Evolutionary conservation across 2,113 vertebrate species (phyloP), one percentile per base, ranked within the genome.

Genomic region (Natator depressus): DNA sequence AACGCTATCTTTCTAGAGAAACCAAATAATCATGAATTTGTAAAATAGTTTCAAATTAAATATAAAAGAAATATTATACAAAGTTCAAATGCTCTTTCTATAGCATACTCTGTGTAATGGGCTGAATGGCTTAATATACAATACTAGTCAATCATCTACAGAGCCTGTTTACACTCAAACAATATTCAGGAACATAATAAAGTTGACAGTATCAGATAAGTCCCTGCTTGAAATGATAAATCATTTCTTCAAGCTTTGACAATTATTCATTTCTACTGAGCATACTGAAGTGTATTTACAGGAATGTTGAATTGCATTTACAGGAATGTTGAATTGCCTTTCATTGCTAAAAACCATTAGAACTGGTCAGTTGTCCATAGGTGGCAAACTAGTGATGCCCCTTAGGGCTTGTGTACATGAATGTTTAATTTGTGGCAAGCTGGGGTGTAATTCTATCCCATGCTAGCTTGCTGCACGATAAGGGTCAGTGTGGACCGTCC

Each of bases 1-100:
- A 76, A 46, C 14, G 4, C 65, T 49, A 0, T 2, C 35, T 35
- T 22, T 46, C 3, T 47, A 50, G 80, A 79, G 5, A 51, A 20
- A 2, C 1, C 25, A 13, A 83, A 31, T 25, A 50, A 10, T 80
- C 10, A 16, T 3, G 42, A 85, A 5, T 57, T 84, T 81, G 17
- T 0, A 0, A 54, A 10, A 54, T 55, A 1, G 3, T 84, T 83
- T 31, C 3, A 1, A 0, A 54, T 81, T n/a, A 19, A 86, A 12
- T 50, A 27, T 29, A 27, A 29, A 29, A 29, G 75, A 78, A 78
- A 29, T 22, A 38, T 72, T 47, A 42, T 42, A 27, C 24, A 8
- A 29, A 78, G 25, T 47, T 47, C 24, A n/a, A 38, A 4, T 47
- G 7, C 49, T 51, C 3, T 62, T 79, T 85, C 35, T 72, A 5